phyloP scores from a whole-genome alignment of 2,797 vertebrate genomes.

The Heliangelus exortis region DNA sequence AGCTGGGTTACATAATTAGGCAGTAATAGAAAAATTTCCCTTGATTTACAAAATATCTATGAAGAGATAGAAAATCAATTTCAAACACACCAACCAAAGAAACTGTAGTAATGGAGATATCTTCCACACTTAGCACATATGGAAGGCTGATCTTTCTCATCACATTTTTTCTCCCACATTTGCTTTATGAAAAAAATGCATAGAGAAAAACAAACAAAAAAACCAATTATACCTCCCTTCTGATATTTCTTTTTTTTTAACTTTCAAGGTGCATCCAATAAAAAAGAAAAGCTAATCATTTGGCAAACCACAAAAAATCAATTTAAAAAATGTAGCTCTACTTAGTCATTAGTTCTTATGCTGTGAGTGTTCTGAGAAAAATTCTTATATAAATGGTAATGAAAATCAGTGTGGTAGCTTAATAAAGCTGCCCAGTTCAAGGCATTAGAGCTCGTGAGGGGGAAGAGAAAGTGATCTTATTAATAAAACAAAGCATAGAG shows the following conservation, averaged over 20 bases:
- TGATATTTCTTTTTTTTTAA: neutral
- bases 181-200: neutral
- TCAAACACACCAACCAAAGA: neutral
- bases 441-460: neutral
- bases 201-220: neutral
- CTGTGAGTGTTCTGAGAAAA: neutral
- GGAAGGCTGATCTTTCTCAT: neutral
- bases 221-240: neutral
- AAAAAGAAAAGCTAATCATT: neutral
- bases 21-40: neutral
- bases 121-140: neutral
- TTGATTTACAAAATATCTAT: neutral
- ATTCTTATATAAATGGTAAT: neutral
- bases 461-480: neutral
- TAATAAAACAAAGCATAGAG: slow-evolving; percentile 37
- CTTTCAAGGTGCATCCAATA: neutral
- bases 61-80: neutral
- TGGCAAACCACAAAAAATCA: neutral
- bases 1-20: neutral
- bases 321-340: neutral
- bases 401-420: neutral
- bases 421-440: neutral
- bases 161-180: neutral
- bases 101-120: neutral
- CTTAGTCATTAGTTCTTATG: neutral